Evolutionary conservation across 2,888 invertebrate genomes (phyloP).

Genomic region (Macrophya annulata): DNA sequence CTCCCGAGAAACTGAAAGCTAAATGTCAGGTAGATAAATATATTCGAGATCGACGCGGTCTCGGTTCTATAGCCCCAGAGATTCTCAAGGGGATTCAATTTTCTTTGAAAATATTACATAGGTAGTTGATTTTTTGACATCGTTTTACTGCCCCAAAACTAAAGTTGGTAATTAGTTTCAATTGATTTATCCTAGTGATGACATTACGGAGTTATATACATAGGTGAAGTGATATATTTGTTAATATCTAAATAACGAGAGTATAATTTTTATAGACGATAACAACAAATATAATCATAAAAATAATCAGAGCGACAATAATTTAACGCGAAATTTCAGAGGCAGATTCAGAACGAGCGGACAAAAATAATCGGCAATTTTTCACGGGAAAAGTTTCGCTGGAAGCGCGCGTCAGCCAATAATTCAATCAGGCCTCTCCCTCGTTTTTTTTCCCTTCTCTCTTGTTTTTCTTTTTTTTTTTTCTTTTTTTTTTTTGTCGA

Average conservation of each 20-base stretch:
- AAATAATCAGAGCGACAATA: conserved; percentile 27
- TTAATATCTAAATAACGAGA: not conserved
- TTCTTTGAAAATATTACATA: not conserved
- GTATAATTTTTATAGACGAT: not conserved
- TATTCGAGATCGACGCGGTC: conserved; percentile 57
- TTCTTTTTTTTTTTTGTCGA: conserved; percentile 48
- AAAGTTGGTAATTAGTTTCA: not conserved
- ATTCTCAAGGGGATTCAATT: conserved; percentile 41
- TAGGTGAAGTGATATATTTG: not conserved
- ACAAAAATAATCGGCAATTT: conserved; percentile 62
- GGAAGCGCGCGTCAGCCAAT: conserved; percentile 62
- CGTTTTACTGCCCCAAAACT: not conserved
- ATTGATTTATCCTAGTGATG: not conserved
- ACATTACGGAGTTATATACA: not conserved
- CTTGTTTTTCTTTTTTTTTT: conserved; percentile 55
- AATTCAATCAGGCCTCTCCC: conserved; percentile 65
- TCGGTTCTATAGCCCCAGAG: conserved; percentile 5
- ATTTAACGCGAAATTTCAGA: conserved; percentile 29
- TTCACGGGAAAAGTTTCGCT: conserved; percentile 63
- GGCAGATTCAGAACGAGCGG: conserved; percentile 38
- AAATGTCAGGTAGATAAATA: conserved; percentile 73
- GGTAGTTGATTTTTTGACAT: not conserved
- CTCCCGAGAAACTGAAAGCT: conserved; percentile 67
- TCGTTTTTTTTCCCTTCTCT: conserved; percentile 47
- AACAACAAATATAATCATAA: conserved; percentile 10